Evolutionary conservation across 2,113 vertebrate genomes (phyloP).

Genomic region (Callithrix jacchus): DNA sequence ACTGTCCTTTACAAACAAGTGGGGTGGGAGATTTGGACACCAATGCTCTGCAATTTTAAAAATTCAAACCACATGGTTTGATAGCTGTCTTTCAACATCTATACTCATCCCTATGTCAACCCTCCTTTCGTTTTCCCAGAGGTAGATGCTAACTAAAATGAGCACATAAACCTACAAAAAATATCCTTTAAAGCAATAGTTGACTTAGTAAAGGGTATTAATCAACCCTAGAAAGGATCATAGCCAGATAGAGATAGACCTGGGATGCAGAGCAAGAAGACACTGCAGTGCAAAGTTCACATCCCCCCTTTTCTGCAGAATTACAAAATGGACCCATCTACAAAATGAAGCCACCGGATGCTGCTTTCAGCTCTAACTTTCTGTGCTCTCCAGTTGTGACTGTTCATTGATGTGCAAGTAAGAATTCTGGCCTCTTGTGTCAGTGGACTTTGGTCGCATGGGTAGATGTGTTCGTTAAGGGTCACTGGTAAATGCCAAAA

Average conservation of each 20-base stretch:
- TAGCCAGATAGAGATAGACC: neutral
- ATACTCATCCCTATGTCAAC: constrained; percentile 73
- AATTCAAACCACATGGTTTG: constrained; percentile 72
- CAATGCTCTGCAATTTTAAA: constrained; percentile 68
- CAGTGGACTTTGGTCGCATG: neutral
- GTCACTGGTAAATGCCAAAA: neutral
- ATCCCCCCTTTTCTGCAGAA: neutral
- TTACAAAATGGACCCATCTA: neutral
- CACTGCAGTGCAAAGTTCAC: neutral
- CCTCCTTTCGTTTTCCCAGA: constrained; percentile 69
- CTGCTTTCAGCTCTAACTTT: neutral
- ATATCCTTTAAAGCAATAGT: neutral
- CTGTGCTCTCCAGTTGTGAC: constrained; percentile 39
- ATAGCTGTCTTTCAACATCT: constrained; percentile 77
- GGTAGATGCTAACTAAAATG: constrained; percentile 68
- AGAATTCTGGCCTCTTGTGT: neutral
- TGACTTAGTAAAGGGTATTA: neutral
- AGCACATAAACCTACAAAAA: constrained; percentile 43
- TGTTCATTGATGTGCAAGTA: neutral
- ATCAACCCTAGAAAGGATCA: neutral
- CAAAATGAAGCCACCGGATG: neutral
- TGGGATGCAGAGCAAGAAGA: neutral
- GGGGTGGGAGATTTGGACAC: neutral
- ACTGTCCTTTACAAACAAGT: constrained; percentile 70
- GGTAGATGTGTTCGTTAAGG: neutral